A percentile compares a stretch with the other conserved stretches of the same genome.
These are phyloP conservation scores for Malurus melanocephalus DNA, from an alignment of 2,113 vertebrate genomes.

Conservation along the genomic window DNA sequence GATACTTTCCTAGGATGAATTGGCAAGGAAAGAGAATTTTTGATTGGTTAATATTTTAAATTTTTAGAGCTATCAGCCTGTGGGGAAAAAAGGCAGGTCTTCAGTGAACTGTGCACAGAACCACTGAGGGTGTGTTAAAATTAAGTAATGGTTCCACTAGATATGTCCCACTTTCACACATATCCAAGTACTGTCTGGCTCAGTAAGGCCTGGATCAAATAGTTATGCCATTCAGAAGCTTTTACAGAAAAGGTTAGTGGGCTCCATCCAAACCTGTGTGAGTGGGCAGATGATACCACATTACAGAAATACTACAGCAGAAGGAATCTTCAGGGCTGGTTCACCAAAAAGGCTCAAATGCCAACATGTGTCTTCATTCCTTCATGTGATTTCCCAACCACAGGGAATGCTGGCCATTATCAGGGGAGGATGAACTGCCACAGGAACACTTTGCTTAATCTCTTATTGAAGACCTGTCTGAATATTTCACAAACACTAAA, in stretches of 20 bases:
- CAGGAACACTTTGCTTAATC: background rate
- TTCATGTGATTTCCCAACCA: background rate
- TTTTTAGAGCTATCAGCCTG: background rate
- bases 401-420: background rate
- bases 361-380: background rate
- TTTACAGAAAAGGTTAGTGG: background rate
- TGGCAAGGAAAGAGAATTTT: background rate
- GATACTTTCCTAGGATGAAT: background rate
- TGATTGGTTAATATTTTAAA: background rate
- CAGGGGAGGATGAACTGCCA: background rate
- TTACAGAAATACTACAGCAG: background rate
- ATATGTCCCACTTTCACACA: background rate
- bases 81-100: background rate
- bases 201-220: background rate
- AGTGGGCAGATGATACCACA: rapidly evolving
- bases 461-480: background rate
- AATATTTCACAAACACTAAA: background rate
- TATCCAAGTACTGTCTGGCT: background rate
- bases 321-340: background rate
- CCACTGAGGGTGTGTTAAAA: too few relatives aligned
- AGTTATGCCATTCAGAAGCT: background rate
- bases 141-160: background rate
- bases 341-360: background rate
- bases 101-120: background rate
- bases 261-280: background rate